Evolutionary conservation across 2,113 vertebrate genomes (phyloP).

Genomic region (Turdus rufiventris): DNA sequence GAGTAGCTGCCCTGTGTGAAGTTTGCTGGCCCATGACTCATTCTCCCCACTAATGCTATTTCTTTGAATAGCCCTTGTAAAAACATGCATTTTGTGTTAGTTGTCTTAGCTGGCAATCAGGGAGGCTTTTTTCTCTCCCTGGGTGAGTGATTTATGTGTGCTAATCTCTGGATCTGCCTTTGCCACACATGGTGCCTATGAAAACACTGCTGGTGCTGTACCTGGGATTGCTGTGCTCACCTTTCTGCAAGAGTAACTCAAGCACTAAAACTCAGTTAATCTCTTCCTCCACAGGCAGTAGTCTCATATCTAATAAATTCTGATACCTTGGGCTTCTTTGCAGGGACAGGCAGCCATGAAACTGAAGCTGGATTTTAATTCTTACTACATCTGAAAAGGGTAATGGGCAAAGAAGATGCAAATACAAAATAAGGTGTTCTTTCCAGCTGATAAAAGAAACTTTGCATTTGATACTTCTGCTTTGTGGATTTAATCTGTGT

Average conservation of each 20-base stretch:
- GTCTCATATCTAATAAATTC: not conserved
- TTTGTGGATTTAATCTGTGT: not conserved
- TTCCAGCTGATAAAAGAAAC: not conserved
- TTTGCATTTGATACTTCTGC: not conserved
- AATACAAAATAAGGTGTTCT: not conserved
- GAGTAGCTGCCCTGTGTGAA: not conserved
- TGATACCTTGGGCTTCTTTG: not conserved
- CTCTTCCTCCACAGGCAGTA: not conserved
- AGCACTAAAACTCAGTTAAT: not conserved
- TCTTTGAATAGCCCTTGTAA: slow-evolving; percentile 44
- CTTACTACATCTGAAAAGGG: not conserved
- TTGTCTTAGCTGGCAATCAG: slow-evolving; percentile 10
- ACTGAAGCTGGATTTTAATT: not conserved
- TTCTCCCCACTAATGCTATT: slow-evolving; percentile 45
- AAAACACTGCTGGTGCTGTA: not conserved
- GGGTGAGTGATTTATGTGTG: not conserved
- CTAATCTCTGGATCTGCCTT: not conserved
- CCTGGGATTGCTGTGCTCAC: not conserved
- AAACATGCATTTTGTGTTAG: slow-evolving; percentile 36
- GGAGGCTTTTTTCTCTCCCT: not conserved
- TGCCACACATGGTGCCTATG: not conserved
- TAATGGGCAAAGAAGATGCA: not conserved
- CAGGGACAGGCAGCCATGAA: not conserved
- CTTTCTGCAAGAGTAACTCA: not conserved
- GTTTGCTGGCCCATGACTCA: slow-evolving; percentile 55